Percentiles rank a stretch among this genome's conserved stretches.
Evolutionary conservation across 2,113 vertebrate genomes (phyloP).

Genomic region (Oceanites oceanicus): DNA sequence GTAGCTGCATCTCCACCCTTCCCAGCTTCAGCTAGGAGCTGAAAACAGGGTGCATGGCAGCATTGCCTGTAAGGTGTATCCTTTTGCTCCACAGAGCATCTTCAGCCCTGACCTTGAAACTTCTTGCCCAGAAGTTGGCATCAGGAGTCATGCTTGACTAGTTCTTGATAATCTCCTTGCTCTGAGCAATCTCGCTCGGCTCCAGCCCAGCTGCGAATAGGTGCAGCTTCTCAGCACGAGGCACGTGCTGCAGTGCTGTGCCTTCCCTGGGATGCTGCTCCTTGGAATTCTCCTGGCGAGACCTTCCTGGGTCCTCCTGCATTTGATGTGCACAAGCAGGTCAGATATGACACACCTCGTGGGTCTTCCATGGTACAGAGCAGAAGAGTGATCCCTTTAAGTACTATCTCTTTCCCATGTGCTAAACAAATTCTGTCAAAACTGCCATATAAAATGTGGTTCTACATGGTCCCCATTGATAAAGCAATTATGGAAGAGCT

Average conservation of each 20-base stretch:
- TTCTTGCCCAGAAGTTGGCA: not conserved
- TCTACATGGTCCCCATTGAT: not conserved
- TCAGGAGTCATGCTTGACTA: not conserved
- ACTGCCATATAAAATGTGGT: not conserved
- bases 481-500: conserved; percentile 45
- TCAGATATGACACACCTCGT: fast-evolving
- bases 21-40: not conserved
- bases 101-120: not conserved
- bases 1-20: not conserved
- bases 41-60: not conserved
- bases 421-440: not conserved
- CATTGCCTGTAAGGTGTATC: not conserved
- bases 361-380: not conserved
- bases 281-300: not conserved
- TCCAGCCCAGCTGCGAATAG: not conserved
- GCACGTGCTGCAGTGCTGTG: not conserved
- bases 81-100: not conserved
- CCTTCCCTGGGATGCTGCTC: not conserved
- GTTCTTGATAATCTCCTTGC: not conserved
- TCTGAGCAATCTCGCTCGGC: not conserved
- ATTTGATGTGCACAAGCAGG: not conserved
- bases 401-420: not conserved
- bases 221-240: not conserved
- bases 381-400: not conserved
- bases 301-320: not conserved